These are phyloP conservation scores for Chiloscyllium plagiosum DNA, from an alignment of 2,113 vertebrate species.

Conservation along the genomic window DNA sequence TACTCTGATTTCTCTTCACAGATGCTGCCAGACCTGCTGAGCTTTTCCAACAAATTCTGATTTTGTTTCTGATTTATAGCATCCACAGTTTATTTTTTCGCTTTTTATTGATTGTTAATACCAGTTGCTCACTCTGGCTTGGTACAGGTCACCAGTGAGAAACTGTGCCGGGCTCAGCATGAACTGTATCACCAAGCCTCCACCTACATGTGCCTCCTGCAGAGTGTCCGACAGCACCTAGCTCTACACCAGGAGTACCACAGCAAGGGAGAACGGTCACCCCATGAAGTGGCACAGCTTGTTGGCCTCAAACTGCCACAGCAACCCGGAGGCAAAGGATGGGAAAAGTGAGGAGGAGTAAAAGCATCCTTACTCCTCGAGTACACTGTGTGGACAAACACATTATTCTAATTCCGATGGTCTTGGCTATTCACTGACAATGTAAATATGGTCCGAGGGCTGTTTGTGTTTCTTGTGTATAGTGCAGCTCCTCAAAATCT, in stretches of 20 bases:
- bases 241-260: slow-evolving; percentile 77
- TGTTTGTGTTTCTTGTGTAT: not conserved
- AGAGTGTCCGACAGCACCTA: slow-evolving; percentile 67
- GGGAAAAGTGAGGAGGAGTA: slow-evolving; percentile 58
- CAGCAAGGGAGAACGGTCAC: slow-evolving; percentile 64
- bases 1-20: too few species aligned
- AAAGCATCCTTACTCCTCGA: not conserved
- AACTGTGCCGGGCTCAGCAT: slow-evolving; percentile 77
- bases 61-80: too few species aligned
- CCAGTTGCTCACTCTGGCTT: not conserved
- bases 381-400: not conserved
- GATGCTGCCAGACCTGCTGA: too few species aligned
- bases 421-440: too few species aligned
- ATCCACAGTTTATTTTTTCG: too few species aligned
- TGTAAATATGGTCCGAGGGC: not conserved
- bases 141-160: slow-evolving; percentile 73
- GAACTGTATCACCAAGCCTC: slow-evolving; percentile 78
- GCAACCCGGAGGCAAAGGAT: slow-evolving; percentile 88
- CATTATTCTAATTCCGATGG: not conserved
- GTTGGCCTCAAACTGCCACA: slow-evolving; percentile 81
- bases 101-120: not conserved
- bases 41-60: too few species aligned
- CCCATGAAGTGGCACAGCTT: slow-evolving; percentile 64
- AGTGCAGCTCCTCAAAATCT: not conserved
- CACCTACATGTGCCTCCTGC: slow-evolving; percentile 79